Conservation (phyloP, 2,797 vertebrate genomes). For the Sebastes hubbsi region DNA sequence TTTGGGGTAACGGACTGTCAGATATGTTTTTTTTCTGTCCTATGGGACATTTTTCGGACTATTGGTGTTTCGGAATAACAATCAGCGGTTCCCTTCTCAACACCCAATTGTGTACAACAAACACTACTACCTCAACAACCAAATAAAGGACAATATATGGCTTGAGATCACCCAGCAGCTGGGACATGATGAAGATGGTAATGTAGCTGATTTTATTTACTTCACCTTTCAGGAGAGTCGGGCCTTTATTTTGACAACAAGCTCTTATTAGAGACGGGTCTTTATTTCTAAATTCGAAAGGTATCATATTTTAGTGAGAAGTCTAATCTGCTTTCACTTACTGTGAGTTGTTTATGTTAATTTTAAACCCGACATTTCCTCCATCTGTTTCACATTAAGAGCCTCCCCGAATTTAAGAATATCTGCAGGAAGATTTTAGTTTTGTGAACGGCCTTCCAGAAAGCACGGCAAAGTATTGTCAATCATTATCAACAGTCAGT, state of each 20-base stretch:
- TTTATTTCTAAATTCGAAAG: background rate
- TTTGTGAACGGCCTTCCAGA: background rate
- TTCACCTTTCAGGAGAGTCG: background rate
- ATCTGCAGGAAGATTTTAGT: background rate
- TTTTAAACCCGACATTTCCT: background rate
- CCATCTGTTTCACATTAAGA: background rate
- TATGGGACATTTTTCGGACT: too few species aligned
- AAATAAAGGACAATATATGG: too few species aligned
- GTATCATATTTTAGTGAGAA: background rate
- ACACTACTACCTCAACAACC: too few species aligned
- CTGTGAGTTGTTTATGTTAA: background rate
- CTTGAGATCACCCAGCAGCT: too few species aligned
- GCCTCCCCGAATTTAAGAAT: background rate
- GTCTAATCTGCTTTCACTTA: background rate
- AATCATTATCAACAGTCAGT: background rate
- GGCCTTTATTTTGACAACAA: background rate
- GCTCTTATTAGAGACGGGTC: background rate
- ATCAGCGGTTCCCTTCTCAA: too few species aligned
- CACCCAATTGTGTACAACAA: too few species aligned
- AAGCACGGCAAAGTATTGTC: background rate
- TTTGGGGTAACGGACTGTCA: too few species aligned
- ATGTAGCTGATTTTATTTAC: background rate
- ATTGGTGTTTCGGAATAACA: too few species aligned
- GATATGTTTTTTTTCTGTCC: too few species aligned
- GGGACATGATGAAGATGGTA: too few species aligned